Evolutionary conservation across 2,797 vertebrate genomes (phyloP).

Genomic region (Danio choprae): DNA sequence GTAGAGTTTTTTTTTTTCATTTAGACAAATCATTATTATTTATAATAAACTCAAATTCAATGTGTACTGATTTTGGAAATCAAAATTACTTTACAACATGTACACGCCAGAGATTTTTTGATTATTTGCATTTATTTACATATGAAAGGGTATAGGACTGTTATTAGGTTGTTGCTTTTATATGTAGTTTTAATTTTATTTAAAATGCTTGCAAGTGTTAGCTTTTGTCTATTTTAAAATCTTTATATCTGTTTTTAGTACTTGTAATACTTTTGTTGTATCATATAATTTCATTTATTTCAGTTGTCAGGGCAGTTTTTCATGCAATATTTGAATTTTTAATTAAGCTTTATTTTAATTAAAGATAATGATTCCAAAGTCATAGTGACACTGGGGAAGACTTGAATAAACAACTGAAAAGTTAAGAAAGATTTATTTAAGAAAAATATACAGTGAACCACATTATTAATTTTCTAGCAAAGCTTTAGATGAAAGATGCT

Average conservation of each 20-base stretch:
- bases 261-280: not conserved
- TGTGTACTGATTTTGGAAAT: no score
- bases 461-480: not conserved
- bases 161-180: no score
- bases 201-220: no score
- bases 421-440: not conserved
- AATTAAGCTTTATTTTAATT: not conserved
- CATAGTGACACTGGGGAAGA: not conserved
- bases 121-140: no score
- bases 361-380: rapidly evolving
- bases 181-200: no score
- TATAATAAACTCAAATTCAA: no score
- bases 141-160: no score
- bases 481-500: not conserved
- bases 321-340: not conserved
- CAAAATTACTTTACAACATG: no score
- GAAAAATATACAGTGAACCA: slow-evolving; percentile 4
- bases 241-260: not conserved
- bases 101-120: no score
- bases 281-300: not conserved
- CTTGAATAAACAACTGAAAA: not conserved
- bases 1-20: not conserved
- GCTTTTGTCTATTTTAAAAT: not conserved
- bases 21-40: not conserved
- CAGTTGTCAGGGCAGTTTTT: not conserved